Conservation (phyloP, 1,140 invertebrate genomes). For the Zaprionus capensis region DNA sequence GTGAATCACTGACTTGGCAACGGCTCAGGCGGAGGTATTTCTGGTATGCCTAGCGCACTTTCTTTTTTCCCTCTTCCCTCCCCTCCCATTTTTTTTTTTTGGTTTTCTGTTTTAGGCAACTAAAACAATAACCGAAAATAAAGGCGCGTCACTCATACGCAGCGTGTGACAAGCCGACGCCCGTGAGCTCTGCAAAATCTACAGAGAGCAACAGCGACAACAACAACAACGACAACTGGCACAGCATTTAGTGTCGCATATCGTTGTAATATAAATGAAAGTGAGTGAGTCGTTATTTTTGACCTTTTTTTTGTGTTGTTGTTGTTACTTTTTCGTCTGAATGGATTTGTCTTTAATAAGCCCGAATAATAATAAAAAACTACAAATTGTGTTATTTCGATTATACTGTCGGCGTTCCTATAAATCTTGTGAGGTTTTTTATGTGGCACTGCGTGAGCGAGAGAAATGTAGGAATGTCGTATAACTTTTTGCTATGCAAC, state of each 20-base stretch:
- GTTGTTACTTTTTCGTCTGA: constrained; percentile 37
- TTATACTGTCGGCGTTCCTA: constrained; percentile 66
- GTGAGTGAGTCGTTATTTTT: constrained; percentile 59
- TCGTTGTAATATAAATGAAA: constrained; percentile 82
- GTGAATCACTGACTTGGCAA: constrained; percentile 60
- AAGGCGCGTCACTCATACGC: constrained; percentile 82
- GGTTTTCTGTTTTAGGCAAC: constrained; percentile 58
- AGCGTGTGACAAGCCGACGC: constrained; percentile 75
- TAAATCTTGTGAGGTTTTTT: constrained; percentile 51
- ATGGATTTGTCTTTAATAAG: constrained; percentile 72
- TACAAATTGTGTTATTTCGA: constrained; percentile 74
- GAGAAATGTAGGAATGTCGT: constrained; percentile 61
- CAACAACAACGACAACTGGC: constrained; percentile 51
- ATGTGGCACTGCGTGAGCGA: constrained; percentile 46
- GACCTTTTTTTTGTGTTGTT: constrained; percentile 35
- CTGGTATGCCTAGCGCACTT: constrained; percentile 70
- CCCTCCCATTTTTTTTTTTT: neutral
- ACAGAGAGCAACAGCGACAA: constrained; percentile 44
- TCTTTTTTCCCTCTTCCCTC: constrained; percentile 57
- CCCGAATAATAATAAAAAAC: constrained; percentile 47
- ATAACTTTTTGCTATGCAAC: constrained; percentile 41
- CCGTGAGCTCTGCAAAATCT: constrained; percentile 66
- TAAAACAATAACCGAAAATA: constrained; percentile 82
- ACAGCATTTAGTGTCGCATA: constrained; percentile 78
- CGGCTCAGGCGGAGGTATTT: constrained; percentile 35